Base-by-base conservation (phyloP, 2,888 invertebrate species). In the Plemyria rubiginata region DNA sequence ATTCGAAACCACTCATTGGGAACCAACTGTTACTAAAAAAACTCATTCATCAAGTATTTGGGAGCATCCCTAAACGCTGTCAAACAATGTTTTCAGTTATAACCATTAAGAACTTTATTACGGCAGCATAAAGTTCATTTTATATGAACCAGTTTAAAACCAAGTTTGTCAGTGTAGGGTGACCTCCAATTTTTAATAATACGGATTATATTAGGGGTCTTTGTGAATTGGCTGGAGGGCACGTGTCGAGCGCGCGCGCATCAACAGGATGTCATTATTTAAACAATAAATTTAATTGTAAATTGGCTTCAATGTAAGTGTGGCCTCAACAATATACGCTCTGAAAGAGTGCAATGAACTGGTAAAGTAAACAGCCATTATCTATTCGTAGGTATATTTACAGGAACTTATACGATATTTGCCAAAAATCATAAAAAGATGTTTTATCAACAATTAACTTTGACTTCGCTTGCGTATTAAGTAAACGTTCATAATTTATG, bases 201-300 rank as follows among this genome's bases (percentile, higher is more conserved):
- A 36, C 41, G 56, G 59, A 64, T 62, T 59, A 63, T 66, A 58
- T 66, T 51, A 64, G 59, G 62, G 71, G 66, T 69, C 70, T 67
- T 65, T 50, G 32, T 22, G 53, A 57, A 63, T 67, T 68, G 70
- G 62, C 60, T 66, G 55, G 54, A 51, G 38, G 77, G 63, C 86
- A 85, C 85, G 85, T 84, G 83, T 60, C 72, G 61, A 65, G 65
- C 81, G 79, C 82, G 72, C 72, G 82, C 77, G 79, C 70, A 75
- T 70, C 75, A 74, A 77, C 78, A 76, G 79, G 77, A 80, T 79
- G 80, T 76, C 79, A 84, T 88, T 86, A 86, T 87, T 87, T 82
- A 84, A 84, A 88, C 85, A 87, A 89, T 87, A 84, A 85, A 86
- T 85, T 85, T 86, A 84, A 87, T 86, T 86, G 81, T 77, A 81